These are phyloP conservation scores for Phataginus tetradactyla DNA, from an alignment of 2,797 vertebrate genomes.

Conservation along the genomic window DNA sequence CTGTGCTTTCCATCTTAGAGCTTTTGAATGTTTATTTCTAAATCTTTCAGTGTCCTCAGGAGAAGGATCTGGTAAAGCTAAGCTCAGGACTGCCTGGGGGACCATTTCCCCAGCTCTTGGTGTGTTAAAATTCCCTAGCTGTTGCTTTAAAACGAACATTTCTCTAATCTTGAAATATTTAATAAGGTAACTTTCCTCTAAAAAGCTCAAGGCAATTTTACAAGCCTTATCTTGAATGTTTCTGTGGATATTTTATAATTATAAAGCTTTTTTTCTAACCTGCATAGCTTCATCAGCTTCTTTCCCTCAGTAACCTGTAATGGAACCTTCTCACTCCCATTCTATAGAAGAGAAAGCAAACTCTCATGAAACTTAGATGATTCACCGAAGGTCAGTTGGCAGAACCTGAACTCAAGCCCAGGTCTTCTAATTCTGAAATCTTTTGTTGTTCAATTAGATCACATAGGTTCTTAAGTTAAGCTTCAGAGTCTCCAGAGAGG, in stretches of 20 bases:
- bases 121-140: neutral
- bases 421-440: neutral
- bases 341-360: slow-evolving; percentile 17
- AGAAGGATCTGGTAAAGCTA: neutral
- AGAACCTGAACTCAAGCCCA: slow-evolving; percentile 3
- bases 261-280: neutral
- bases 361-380: neutral
- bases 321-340: neutral
- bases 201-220: slow-evolving; percentile 7
- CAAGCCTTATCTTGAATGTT: neutral
- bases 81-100: neutral
- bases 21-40: slow-evolving; percentile 23
- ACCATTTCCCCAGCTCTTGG: neutral
- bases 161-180: slow-evolving; percentile 13
- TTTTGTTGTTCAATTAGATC: neutral
- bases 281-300: neutral
- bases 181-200: neutral
- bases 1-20: neutral
- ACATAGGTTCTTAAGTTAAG: neutral
- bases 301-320: neutral
- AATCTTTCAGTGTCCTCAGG: neutral
- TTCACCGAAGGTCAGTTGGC: neutral
- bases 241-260: slow-evolving; percentile 7
- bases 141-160: neutral
- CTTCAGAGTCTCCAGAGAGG: neutral